These are phyloP conservation scores for Drosophila kohkoa DNA, from an alignment of 1,140 invertebrate genomes.

Conservation along the genomic window DNA sequence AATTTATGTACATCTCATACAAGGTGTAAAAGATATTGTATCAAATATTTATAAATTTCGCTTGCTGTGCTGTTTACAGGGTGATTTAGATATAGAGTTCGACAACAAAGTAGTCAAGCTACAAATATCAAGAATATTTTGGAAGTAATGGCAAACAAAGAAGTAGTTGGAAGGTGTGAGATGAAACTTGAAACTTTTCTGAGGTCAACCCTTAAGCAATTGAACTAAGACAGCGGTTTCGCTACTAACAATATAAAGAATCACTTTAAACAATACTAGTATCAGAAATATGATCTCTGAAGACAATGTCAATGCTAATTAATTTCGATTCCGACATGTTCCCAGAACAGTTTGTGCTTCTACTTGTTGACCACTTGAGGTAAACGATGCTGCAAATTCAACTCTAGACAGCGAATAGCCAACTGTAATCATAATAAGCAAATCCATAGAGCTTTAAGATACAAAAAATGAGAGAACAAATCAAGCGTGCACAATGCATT, in stretches of 20 bases:
- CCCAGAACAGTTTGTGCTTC: background rate
- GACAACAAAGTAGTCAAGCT: background rate
- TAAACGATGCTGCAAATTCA: conserved; percentile 29
- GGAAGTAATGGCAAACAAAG: conserved; percentile 30
- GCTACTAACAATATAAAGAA: background rate
- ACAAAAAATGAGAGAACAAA: conserved; percentile 32
- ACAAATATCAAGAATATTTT: conserved; percentile 12
- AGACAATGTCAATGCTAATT: conserved; percentile 23
- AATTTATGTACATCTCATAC: conserved; percentile 37
- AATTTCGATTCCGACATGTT: conserved; percentile 20
- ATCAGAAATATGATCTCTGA: conserved; percentile 15
- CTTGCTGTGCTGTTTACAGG: conserved; percentile 12
- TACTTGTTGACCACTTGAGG: conserved; percentile 29
- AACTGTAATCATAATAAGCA: conserved; percentile 40
- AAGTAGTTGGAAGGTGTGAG: background rate
- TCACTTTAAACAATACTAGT: background rate
- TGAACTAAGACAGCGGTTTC: conserved; percentile 9
- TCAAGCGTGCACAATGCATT: conserved; percentile 63
- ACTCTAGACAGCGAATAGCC: conserved; percentile 20
- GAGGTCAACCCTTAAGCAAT: conserved; percentile 27
- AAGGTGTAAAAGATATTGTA: conserved; percentile 9
- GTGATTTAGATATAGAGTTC: background rate
- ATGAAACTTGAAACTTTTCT: conserved; percentile 22
- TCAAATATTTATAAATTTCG: conserved; percentile 16
- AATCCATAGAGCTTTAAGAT: conserved; percentile 4